Evolutionary conservation across 2,888 invertebrate genomes (phyloP).

Genomic region (Callinectes sapidus): DNA sequence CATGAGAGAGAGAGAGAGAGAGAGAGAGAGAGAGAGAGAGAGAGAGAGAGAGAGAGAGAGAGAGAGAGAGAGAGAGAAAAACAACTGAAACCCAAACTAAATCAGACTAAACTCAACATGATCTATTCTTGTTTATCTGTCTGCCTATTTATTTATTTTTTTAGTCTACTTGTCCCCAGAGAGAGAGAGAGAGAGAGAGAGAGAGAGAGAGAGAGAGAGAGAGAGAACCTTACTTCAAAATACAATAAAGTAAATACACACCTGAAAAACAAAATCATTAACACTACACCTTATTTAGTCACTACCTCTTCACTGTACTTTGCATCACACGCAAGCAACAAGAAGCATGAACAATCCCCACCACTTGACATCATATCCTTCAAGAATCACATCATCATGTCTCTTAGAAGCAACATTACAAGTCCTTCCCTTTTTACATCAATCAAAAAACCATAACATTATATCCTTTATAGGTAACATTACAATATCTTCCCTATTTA

Average conservation of each 20-base stretch:
- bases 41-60: background rate
- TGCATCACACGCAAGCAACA: background rate
- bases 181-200: background rate
- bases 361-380: background rate
- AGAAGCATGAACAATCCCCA: background rate
- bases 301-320: background rate
- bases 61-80: background rate
- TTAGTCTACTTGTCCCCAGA: background rate
- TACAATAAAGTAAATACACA: background rate
- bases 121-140: background rate
- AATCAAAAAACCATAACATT: background rate
- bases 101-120: background rate
- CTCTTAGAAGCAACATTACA: too few relatives aligned
- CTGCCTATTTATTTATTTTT: background rate
- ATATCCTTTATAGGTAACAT: too few relatives aligned
- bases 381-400: background rate
- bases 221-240: background rate
- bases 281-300: background rate
- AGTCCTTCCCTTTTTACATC: background rate
- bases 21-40: background rate
- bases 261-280: background rate
- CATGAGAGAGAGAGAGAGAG: background rate
- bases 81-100: background rate
- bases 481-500: too few relatives aligned
- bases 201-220: slow-evolving; percentile 13